These are phyloP conservation scores for Vanessa tameamea DNA, from an alignment of 1,140 invertebrate species.

Conservation along the genomic window DNA sequence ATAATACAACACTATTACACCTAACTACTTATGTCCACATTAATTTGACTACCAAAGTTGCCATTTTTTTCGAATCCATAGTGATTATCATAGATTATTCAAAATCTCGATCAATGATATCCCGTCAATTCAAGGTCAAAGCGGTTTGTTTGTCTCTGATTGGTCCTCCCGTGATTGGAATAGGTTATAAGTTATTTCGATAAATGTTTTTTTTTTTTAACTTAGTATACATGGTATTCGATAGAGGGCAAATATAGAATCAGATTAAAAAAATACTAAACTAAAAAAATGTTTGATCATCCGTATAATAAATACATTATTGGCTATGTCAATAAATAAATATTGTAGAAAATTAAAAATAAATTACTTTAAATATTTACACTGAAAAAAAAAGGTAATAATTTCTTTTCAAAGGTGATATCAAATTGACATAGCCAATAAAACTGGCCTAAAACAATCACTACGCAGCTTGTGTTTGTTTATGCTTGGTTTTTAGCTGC, in stretches of 20 bases:
- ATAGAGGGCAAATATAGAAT: not conserved
- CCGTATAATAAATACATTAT: conserved; percentile 9
- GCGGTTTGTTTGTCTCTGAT: not conserved
- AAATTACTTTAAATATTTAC: no score
- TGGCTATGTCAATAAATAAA: conserved; percentile 11
- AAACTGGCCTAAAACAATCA: conserved; percentile 38
- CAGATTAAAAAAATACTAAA: not conserved
- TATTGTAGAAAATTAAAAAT: no score
- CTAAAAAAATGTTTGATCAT: not conserved
- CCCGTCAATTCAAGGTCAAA: not conserved
- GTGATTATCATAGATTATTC: no score
- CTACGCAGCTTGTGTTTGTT: conserved; percentile 67
- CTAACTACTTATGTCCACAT: no score
- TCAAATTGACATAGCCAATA: conserved; percentile 30
- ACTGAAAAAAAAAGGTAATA: not conserved
- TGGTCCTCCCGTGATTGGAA: no score
- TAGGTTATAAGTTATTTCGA: not conserved
- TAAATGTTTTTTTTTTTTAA: not conserved
- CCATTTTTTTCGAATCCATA: no score
- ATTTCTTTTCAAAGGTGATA: not conserved
- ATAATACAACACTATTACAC: no score
- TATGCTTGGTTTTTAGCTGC: conserved; percentile 62
- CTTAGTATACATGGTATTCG: not conserved
- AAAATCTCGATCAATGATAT: no score
- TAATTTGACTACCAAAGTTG: no score